Conservation (phyloP, 2,113 vertebrate species). For the Micromys minutus region DNA sequence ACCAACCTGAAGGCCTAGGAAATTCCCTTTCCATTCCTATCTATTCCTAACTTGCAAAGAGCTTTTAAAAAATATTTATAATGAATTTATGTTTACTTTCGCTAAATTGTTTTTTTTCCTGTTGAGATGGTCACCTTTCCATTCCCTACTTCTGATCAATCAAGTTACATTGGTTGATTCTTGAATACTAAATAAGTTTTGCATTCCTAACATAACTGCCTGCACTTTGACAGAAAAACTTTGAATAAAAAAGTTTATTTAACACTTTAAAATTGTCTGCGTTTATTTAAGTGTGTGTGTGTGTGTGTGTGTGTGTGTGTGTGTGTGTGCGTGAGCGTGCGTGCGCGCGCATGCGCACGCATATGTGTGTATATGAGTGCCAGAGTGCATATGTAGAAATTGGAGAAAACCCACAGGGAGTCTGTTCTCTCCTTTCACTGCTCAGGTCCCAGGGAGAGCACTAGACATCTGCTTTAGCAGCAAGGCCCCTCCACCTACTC, state of each 20-base stretch:
- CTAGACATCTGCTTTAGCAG: neutral
- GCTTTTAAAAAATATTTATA: neutral
- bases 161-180: neutral
- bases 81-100: neutral
- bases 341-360: neutral
- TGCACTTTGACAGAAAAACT: neutral
- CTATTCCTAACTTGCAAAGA: neutral
- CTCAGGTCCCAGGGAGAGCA: too few relatives aligned
- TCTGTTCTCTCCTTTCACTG: neutral
- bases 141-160: too few relatives aligned
- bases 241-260: too few relatives aligned
- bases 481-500: neutral
- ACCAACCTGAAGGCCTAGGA: neutral
- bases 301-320: too few relatives aligned
- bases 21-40: neutral
- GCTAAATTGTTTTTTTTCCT: neutral
- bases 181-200: slow-evolving; percentile 19
- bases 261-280: neutral
- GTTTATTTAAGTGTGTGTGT: neutral
- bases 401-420: too few relatives aligned
- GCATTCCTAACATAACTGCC: neutral
- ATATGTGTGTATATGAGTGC: neutral
- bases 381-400: neutral
- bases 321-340: neutral
- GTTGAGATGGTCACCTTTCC: neutral